Conservation (phyloP, 2,797 vertebrate species). For the Cichlasoma orientale region DNA sequence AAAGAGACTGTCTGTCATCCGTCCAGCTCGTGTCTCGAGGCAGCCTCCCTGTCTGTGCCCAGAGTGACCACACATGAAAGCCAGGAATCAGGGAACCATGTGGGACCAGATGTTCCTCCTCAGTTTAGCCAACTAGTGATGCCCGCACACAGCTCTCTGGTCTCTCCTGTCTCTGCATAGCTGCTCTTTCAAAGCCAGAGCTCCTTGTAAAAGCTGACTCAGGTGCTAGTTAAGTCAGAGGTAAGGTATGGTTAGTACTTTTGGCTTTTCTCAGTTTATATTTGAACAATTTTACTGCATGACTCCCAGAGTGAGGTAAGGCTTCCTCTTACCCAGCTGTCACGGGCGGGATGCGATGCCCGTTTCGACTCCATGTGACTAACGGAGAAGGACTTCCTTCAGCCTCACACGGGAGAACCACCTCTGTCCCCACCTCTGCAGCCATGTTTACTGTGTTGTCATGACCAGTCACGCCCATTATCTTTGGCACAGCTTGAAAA, state of each 20-base stretch:
- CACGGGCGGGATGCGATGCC: constrained; percentile 77
- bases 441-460: constrained; percentile 70
- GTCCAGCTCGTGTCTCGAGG: constrained; percentile 36
- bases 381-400: constrained; percentile 85
- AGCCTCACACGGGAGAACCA: constrained; percentile 87
- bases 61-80: constrained; percentile 66
- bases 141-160: constrained; percentile 35
- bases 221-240: constrained; percentile 24
- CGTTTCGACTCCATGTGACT: constrained; percentile 87
- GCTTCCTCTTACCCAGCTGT: constrained; percentile 81
- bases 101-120: constrained; percentile 70
- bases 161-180: constrained; percentile 20
- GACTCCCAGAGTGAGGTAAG: constrained; percentile 22
- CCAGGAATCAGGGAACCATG: constrained; percentile 30
- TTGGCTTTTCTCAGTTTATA: constrained; percentile 8
- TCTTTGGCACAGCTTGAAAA: constrained; percentile 85
- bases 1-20: constrained; percentile 45
- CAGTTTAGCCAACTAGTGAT: constrained; percentile 30
- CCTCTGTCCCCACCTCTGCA: constrained; percentile 84
- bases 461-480: constrained; percentile 69
- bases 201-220: constrained; percentile 36
- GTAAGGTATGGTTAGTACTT: constrained; percentile 22
- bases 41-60: constrained; percentile 54
- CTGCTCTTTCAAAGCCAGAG: constrained; percentile 48
- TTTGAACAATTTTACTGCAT: constrained; percentile 29